Conservation (phyloP, 2,113 vertebrate genomes). For the Phaethornis superciliosus region DNA sequence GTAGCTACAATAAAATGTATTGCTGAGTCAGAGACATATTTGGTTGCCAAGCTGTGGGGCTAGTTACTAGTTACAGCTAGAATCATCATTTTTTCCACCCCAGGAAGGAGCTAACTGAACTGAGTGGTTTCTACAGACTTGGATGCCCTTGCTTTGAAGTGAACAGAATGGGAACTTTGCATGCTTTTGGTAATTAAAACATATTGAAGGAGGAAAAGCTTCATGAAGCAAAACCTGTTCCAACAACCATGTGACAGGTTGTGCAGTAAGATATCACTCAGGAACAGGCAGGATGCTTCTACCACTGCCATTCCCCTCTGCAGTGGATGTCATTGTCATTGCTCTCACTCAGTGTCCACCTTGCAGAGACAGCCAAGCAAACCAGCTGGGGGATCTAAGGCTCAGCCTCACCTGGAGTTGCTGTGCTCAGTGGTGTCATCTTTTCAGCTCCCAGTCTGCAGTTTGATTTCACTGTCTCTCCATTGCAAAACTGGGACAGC, state of each 20-base stretch:
- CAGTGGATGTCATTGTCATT: too few relatives aligned
- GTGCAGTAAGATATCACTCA: not conserved
- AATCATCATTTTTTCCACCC: not conserved
- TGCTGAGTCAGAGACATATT: not conserved
- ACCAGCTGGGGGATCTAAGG: not conserved
- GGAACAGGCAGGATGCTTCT: not conserved
- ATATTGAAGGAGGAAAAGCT: not conserved
- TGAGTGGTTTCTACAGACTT: not conserved
- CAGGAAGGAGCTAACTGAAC: not conserved
- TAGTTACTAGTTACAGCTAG: too few relatives aligned
- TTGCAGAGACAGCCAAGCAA: not conserved
- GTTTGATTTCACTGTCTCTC: not conserved
- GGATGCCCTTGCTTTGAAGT: not conserved
- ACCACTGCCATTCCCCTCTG: not conserved
- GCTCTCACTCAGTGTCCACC: too few relatives aligned
- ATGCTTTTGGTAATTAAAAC: not conserved
- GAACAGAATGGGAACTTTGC: not conserved
- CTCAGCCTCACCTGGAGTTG: fast-evolving
- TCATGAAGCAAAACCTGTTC: not conserved
- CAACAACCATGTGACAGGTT: not conserved
- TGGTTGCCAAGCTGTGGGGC: not conserved
- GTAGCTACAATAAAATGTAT: not conserved
- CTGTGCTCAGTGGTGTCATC: not conserved
- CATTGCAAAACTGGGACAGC: not conserved
- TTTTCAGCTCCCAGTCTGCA: not conserved